Evolutionary conservation across 2,113 vertebrate genomes (phyloP).

Genomic region (Aleadryas rufinucha): DNA sequence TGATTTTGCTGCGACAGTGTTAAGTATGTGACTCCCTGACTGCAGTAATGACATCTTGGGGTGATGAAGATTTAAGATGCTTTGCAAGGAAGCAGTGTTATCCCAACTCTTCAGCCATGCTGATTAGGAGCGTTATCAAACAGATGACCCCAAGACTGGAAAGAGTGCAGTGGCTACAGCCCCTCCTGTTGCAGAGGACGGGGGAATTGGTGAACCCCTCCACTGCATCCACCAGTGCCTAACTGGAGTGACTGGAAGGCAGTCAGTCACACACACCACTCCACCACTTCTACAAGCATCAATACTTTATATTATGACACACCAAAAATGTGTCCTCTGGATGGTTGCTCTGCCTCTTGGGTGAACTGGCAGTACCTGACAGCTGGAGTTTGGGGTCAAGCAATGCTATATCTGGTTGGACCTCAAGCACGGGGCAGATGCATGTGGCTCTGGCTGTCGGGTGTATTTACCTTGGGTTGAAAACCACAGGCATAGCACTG

Average conservation of each 20-base stretch:
- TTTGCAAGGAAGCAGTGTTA: slow-evolving; percentile 59
- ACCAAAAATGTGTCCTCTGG: background rate
- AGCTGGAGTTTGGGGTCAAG: background rate
- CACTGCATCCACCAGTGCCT: background rate
- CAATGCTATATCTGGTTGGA: background rate
- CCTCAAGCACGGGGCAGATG: background rate
- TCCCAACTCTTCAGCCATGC: slow-evolving; percentile 15
- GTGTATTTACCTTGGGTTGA: background rate
- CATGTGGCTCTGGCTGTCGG: accelerated
- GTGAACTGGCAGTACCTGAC: background rate
- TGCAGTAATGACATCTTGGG: slow-evolving; percentile 56
- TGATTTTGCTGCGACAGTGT: slow-evolving; percentile 11
- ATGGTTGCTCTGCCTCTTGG: background rate
- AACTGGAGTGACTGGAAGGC: background rate
- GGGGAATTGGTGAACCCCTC: background rate
- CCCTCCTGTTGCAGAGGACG: background rate
- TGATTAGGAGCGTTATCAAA: slow-evolving; percentile 43
- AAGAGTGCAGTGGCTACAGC: background rate
- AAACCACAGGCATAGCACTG: background rate
- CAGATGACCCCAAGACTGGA: background rate
- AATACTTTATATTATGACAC: background rate
- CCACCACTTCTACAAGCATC: background rate
- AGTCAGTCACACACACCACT: background rate
- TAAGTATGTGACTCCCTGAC: slow-evolving; percentile 43
- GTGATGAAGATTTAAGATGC: slow-evolving; percentile 66